A percentile compares a stretch with the other conserved stretches of the same genome.
Conservation (phyloP, 2,113 vertebrate genomes). For the Carassius carassius region DNA sequence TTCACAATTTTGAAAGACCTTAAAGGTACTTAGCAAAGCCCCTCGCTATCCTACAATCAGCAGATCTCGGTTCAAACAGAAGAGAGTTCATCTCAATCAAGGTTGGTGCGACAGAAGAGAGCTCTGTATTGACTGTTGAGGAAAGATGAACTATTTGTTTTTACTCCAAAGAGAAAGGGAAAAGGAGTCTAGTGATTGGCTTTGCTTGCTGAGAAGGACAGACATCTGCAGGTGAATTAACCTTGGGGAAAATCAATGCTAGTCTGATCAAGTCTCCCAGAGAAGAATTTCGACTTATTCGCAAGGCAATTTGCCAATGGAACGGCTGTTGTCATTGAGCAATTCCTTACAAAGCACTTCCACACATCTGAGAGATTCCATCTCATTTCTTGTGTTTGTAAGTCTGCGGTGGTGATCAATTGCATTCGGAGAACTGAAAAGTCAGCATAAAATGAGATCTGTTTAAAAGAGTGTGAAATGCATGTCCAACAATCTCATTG, state of each 20-base stretch:
- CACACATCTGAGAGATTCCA: conserved; percentile 33
- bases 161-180: conserved; percentile 60
- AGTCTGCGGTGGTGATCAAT: conserved; percentile 20
- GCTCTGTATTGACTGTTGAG: conserved; percentile 69
- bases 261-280: conserved; percentile 39
- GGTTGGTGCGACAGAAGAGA: conserved; percentile 36
- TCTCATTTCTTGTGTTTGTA: conserved; percentile 44
- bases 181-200: conserved; percentile 69
- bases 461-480: conserved; percentile 7
- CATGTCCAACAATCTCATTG: conserved; percentile 10
- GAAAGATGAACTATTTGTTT: conserved; percentile 72
- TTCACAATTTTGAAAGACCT: conserved; percentile 51
- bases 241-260: conserved; percentile 69
- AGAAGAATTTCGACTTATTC: conserved; percentile 51
- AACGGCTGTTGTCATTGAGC: conserved; percentile 34
- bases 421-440: conserved; percentile 31
- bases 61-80: conserved; percentile 54
- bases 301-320: conserved; percentile 33
- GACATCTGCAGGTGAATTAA: conserved; percentile 49
- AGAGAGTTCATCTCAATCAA: conserved; percentile 73
- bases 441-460: conserved; percentile 26
- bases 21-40: conserved; percentile 49
- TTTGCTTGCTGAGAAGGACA: conserved; percentile 66
- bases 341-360: conserved; percentile 52
- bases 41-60: conserved; percentile 62